These are phyloP conservation scores for Bergia sp. DNA, from an alignment of 92 coral and sea anemone species.

Conservation along the genomic window DNA sequence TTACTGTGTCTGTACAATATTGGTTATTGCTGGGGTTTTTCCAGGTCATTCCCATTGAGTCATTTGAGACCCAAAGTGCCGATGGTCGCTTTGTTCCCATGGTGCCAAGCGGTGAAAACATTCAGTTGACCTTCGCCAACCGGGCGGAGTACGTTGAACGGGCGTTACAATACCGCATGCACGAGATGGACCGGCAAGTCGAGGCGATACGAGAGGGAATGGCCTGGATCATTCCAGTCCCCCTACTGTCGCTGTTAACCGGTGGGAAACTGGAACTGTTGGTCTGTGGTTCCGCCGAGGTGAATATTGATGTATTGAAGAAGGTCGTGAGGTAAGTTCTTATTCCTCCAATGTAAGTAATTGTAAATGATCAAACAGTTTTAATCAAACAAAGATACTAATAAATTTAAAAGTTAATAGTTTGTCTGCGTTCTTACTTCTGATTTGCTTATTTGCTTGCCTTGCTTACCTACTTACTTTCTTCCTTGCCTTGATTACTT, in stretches of 20 bases:
- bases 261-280: slow-evolving; percentile 83
- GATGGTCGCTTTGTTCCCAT: slow-evolving; percentile 89
- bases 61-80: slow-evolving; percentile 87
- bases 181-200: slow-evolving; percentile 82
- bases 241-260: slow-evolving; percentile 79
- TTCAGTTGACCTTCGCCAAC: slow-evolving; percentile 77
- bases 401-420: no score
- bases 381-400: no score
- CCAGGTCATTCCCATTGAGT: slow-evolving; percentile 86
- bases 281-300: slow-evolving; percentile 86
- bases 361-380: not conserved
- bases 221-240: slow-evolving; percentile 89
- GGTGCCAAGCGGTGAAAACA: slow-evolving; percentile 79
- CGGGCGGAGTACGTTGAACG: slow-evolving; percentile 86
- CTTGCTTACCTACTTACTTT: no score
- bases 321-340: slow-evolving; percentile 74
- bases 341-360: not conserved
- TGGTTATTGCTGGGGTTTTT: not conserved
- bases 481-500: no score
- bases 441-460: no score
- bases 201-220: slow-evolving; percentile 82
- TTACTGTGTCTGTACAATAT: no score
- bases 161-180: slow-evolving; percentile 83
- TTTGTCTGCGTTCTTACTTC: no score
- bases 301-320: slow-evolving; percentile 76